Percentiles rank a stretch among this genome's conserved stretches.
Evolutionary conservation across 2,888 invertebrate genomes (phyloP).

Genomic region (Dorcus hopei): DNA sequence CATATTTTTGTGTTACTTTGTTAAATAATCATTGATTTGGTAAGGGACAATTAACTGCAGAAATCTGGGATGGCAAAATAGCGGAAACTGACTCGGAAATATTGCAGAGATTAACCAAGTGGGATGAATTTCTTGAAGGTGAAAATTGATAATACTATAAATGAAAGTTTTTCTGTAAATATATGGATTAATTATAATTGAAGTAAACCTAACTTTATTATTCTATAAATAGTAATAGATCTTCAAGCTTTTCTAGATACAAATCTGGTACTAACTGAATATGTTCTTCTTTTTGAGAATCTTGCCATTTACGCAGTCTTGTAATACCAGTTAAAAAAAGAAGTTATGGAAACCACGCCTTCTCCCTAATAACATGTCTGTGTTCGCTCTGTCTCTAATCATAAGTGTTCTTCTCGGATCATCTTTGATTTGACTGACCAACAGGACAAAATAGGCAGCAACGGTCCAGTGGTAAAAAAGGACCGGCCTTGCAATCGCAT

Average conservation of each 20-base stretch:
- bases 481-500: too few species aligned
- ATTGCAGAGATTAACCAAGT: constrained; percentile 75
- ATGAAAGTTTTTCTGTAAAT: not conserved
- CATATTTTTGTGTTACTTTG: constrained; percentile 83
- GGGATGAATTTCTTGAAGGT: constrained; percentile 79
- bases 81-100: constrained; percentile 88
- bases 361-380: constrained; percentile 88
- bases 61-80: constrained; percentile 92
- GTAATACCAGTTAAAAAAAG: constrained; percentile 87
- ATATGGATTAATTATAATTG: not conserved
- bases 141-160: constrained; percentile 4
- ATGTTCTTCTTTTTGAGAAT: constrained; percentile 57
- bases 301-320: constrained; percentile 54
- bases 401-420: constrained; percentile 80
- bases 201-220: too few species aligned
- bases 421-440: constrained; percentile 67
- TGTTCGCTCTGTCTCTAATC: constrained; percentile 90
- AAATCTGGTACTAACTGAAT: constrained; percentile 69
- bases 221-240: constrained; percentile 59
- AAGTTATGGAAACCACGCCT: constrained; percentile 82
- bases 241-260: constrained; percentile 69
- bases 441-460: constrained; percentile 28
- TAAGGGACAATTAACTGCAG: constrained; percentile 78
- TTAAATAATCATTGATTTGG: constrained; percentile 91
- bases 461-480: too few species aligned